Percentiles rank a stretch among this genome's conserved stretches.
Evolutionary conservation across 2,888 invertebrate genomes (phyloP).

Genomic region (Strigamia maritima): DNA sequence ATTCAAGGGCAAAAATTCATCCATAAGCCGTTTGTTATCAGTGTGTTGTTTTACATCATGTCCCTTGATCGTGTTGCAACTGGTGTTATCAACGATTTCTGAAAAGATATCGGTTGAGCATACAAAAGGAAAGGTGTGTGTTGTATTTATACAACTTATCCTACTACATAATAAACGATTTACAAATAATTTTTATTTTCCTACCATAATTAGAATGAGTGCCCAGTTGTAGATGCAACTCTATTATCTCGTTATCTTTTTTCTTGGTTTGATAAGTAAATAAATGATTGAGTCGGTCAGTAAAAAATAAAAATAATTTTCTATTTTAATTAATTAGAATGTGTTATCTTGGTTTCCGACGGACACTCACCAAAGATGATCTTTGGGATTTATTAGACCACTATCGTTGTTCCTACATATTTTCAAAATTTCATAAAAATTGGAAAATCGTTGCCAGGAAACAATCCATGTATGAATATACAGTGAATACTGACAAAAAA

Average conservation of each 20-base stretch:
- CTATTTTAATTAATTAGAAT: constrained; percentile 64
- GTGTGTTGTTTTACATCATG: neutral
- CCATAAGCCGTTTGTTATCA: neutral
- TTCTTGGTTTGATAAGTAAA: constrained; percentile 77
- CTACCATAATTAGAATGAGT: constrained; percentile 76
- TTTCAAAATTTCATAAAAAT: neutral
- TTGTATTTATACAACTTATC: too few relatives aligned
- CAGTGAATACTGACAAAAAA: too few relatives aligned
- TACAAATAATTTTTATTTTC: neutral
- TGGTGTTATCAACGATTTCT: neutral
- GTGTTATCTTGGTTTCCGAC: neutral
- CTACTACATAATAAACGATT: too few relatives aligned
- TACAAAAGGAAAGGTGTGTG: neutral
- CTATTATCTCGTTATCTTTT: constrained; percentile 80
- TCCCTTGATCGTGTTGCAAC: neutral
- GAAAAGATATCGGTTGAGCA: neutral
- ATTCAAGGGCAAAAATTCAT: neutral
- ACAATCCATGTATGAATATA: too few relatives aligned
- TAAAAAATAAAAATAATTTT: constrained; percentile 78
- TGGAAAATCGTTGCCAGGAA: neutral
- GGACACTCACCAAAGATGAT: neutral
- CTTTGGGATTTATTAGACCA: neutral
- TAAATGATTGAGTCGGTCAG: constrained; percentile 76
- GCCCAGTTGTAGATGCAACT: constrained; percentile 84
- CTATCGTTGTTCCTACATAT: neutral